Evolutionary conservation across 2,888 invertebrate genomes (phyloP), one percentile per base, ranked within the genome.

Genomic region (Stenichneumon culpator): DNA sequence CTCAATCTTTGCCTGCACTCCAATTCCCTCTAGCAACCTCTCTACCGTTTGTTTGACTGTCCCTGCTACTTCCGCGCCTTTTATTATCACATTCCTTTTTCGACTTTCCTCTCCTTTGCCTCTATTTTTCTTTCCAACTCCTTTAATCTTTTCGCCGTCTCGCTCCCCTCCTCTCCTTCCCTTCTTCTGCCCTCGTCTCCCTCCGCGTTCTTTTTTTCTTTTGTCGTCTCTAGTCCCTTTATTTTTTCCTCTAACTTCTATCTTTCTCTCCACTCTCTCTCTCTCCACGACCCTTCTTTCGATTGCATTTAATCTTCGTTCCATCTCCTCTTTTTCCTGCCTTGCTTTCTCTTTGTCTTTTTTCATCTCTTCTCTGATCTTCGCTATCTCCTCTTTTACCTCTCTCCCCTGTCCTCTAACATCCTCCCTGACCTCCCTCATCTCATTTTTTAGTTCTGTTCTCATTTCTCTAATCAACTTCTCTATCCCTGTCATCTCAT

Each of bases 61-160:
- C 16, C 67, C 77, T 19, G 6, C 5, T n/a, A 39, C 14, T 25
- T 22, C 39, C 47, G 25, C 32, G 14, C 57, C 69, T 19, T 47
- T 60, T 14, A 57, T 78, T 69, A 57, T 78, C 19, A 57, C 36
- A 14, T 69, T 78, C 9, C 19, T 60, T 47, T 32, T 60, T 39
- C 69, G 69, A 0, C 2, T 32, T n/a, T 72, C 36, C 54, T 72
- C 54, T 54, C 54, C 1, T 54, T 72, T 32, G 14, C 14, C 19
- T 54, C 70, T 6, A 60, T 28, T 19, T 60, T 69, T 9, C 69
- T n/a, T 32, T 78, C 67, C 19, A 77, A 1, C 32, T 57, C 69
- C 11, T 9, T 54, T 67, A 57, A 0, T 39, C 54, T 67, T 19
- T 57, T 25, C n/a, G 25, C 28, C 19, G n/a, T 57, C 32, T 57